These are phyloP conservation scores for Melitaea athalia DNA, from an alignment of 2,888 invertebrate species.

Conservation along the genomic window DNA sequence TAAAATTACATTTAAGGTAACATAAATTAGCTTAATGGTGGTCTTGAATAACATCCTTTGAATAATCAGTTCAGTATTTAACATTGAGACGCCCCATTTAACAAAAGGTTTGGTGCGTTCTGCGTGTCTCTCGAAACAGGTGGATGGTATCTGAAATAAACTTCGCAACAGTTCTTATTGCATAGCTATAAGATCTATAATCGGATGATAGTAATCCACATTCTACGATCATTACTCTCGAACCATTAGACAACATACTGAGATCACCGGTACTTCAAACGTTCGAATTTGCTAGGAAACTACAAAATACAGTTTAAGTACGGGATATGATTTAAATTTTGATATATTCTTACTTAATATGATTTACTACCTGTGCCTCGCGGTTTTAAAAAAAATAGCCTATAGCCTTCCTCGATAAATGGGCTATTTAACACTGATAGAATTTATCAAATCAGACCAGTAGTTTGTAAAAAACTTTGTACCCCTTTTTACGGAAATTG, in stretches of 20 bases:
- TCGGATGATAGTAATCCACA: conserved; percentile 29
- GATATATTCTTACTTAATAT: too few species aligned
- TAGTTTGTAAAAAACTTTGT: too few species aligned
- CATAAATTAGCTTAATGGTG: conserved; percentile 41
- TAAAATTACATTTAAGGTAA: conserved; percentile 37
- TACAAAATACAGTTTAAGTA: neutral
- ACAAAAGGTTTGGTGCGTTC: conserved; percentile 56
- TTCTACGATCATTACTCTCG: conserved; percentile 51
- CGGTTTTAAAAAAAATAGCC: too few species aligned
- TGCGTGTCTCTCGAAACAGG: conserved; percentile 55
- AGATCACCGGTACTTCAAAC: conserved; percentile 44
- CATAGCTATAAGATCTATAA: conserved; percentile 20
- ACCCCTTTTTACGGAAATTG: too few species aligned
- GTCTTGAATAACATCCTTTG: conserved; percentile 50
- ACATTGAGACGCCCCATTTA: conserved; percentile 65
- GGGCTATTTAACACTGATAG: too few species aligned
- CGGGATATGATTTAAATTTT: neutral
- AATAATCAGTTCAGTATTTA: conserved; percentile 55
- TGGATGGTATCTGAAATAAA: conserved; percentile 33
- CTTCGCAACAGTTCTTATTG: conserved; percentile 11
- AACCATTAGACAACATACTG: conserved; percentile 64
- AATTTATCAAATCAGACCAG: too few species aligned
- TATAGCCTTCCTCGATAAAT: too few species aligned
- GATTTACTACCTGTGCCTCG: too few species aligned
- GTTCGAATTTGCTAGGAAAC: conserved; percentile 12